phyloP scores from a whole-genome alignment of 2,113 vertebrate genomes.

The Hystrix brachyura region DNA sequence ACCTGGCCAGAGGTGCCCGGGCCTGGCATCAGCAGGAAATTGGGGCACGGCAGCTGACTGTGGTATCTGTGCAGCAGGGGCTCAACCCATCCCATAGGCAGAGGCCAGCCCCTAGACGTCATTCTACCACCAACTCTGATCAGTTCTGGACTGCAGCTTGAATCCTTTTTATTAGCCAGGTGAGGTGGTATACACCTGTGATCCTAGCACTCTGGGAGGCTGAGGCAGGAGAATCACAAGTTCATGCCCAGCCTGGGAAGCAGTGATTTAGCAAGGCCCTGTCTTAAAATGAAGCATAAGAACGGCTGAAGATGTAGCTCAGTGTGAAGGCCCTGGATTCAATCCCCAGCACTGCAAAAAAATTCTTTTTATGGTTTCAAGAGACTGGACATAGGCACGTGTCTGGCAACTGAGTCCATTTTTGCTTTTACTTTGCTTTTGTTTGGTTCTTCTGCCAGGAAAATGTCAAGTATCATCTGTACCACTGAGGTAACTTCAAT shows the following conservation, averaged over 20 bases:
- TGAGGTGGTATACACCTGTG: not conserved
- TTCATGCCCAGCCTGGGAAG: not conserved
- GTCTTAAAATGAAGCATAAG: not conserved
- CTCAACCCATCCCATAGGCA: fast-evolving
- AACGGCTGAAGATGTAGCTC: not conserved
- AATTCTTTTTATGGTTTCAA: not conserved
- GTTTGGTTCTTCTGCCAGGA: not conserved
- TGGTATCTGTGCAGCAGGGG: not conserved
- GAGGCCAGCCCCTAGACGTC: fast-evolving
- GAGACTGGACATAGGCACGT: too few species aligned
- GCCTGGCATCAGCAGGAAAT: not conserved
- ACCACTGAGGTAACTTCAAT: too few species aligned
- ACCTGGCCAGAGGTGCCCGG: not conserved
- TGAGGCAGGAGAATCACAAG: not conserved
- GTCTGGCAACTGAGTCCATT: not conserved
- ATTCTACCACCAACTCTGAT: not conserved
- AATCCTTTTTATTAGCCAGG: not conserved
- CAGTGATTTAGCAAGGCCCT: not conserved
- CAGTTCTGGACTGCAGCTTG: not conserved
- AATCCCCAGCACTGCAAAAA: too few species aligned
- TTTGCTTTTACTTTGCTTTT: not conserved
- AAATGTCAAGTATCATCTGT: fast-evolving
- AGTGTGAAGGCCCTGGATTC: not conserved
- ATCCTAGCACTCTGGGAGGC: not conserved
- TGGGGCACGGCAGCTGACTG: fast-evolving